Conservation (phyloP, 2,888 invertebrate species). For the Lumbricus terrestris region DNA sequence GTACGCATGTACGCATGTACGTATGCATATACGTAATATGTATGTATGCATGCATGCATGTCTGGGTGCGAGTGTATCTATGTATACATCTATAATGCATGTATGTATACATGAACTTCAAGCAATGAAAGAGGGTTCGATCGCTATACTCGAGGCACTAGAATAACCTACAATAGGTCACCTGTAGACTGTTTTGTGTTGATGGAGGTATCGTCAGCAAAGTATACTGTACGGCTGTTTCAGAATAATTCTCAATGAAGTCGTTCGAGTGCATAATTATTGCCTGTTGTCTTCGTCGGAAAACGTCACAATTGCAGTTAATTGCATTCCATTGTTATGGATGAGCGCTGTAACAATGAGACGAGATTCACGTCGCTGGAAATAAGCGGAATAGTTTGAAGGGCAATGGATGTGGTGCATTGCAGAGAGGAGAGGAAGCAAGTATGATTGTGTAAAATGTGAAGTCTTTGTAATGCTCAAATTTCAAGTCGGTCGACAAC, state of each 20-base stretch:
- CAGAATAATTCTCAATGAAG: not conserved
- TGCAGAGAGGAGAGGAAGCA: no score
- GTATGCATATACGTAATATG: no score
- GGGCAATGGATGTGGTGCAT: not conserved
- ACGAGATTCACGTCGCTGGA: not conserved
- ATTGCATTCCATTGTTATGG: not conserved
- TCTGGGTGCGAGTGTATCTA: no score
- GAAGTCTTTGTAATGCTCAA: not conserved
- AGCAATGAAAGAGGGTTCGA: not conserved
- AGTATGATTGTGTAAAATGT: no score
- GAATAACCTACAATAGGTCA: not conserved
- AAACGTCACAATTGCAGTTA: not conserved
- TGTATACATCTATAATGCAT: no score
- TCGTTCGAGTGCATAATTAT: not conserved
- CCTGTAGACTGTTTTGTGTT: no score
- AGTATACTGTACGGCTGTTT: not conserved
- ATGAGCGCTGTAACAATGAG: not conserved
- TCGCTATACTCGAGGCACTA: not conserved
- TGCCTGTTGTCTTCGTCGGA: not conserved
- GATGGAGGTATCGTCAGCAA: not conserved
- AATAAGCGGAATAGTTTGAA: not conserved
- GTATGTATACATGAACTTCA: not conserved
- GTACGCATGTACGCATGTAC: no score
- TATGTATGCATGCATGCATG: no score
- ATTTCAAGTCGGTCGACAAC: not conserved